Percentiles rank a stretch among this genome's conserved stretches.
phyloP scores from a whole-genome alignment of 2,888 invertebrate genomes.

The Seira ritae region DNA sequence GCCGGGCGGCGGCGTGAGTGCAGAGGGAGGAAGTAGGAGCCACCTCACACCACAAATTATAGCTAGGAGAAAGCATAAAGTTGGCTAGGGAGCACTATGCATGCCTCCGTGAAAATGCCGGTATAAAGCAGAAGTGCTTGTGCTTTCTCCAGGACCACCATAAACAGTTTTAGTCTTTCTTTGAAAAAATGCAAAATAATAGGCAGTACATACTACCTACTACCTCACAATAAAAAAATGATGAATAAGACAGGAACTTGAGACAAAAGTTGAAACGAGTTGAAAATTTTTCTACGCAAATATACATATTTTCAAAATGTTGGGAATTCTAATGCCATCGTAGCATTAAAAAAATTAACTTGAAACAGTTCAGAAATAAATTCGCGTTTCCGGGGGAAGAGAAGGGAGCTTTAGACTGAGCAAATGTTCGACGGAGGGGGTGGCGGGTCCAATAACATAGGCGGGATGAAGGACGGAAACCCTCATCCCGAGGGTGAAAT shows the following conservation, averaged over 20 bases:
- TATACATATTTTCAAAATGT: not conserved
- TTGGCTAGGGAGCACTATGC: not conserved
- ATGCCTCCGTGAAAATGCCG: not conserved
- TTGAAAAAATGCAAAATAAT: not conserved
- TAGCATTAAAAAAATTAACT: not conserved
- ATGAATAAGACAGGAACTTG: too few relatives aligned
- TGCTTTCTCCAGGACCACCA: not conserved
- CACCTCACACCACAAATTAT: constrained; percentile 35
- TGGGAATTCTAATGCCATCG: not conserved
- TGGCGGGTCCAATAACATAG: constrained; percentile 54
- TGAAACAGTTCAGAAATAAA: not conserved
- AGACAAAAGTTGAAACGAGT: not conserved
- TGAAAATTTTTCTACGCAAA: not conserved
- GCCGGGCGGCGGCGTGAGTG: not conserved
- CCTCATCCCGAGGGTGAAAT: constrained; percentile 70
- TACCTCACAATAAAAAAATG: too few relatives aligned
- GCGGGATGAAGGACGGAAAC: constrained; percentile 40
- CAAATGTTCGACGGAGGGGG: constrained; percentile 50
- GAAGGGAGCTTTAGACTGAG: not conserved
- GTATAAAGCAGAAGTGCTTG: constrained; percentile 3
- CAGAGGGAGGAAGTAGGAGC: constrained; percentile 43
- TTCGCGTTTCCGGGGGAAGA: too few relatives aligned
- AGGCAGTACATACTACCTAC: not conserved
- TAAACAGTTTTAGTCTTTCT: not conserved
- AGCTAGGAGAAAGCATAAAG: constrained; percentile 19